Percentiles rank a stretch among this genome's conserved stretches.
Conservation (phyloP, 1,140 invertebrate genomes). For the Liolophura sinensis region DNA sequence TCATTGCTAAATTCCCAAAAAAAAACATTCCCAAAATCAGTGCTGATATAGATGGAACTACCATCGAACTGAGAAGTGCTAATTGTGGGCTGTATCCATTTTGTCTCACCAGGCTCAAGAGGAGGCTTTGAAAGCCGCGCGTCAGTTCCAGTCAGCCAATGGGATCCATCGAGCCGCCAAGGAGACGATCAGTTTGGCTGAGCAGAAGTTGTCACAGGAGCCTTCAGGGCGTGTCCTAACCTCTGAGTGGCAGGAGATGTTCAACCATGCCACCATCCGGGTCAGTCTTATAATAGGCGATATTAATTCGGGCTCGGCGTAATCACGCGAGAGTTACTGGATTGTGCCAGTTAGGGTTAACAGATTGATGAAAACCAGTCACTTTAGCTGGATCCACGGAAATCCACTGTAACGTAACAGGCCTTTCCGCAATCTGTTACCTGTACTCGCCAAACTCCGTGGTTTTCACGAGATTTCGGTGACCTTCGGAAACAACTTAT, state of each 20-base stretch:
- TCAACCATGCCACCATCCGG: conserved; percentile 92
- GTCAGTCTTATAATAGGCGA: conserved; percentile 60
- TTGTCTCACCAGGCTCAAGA: conserved; percentile 65
- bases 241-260: conserved; percentile 97
- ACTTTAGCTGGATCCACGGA: no score
- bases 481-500: no score
- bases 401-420: no score
- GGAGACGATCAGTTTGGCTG: conserved; percentile 90
- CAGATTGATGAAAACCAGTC: no score
- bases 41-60: not conserved
- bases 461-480: not conserved
- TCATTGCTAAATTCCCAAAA: no score
- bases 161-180: conserved; percentile 82
- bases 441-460: not conserved
- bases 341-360: no score
- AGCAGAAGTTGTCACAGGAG: conserved; percentile 60
- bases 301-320: not conserved
- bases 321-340: not conserved
- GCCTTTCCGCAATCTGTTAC: no score
- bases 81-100: not conserved
- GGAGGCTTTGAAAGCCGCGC: conserved; percentile 86
- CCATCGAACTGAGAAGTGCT: not conserved
- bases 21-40: no score
- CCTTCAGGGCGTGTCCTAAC: conserved; percentile 76
- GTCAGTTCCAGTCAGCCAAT: conserved; percentile 87